Evolutionary conservation across 2,888 invertebrate genomes (phyloP), one percentile per base, ranked within the genome.

Genomic region (Aphidoletes aphidimyza): DNA sequence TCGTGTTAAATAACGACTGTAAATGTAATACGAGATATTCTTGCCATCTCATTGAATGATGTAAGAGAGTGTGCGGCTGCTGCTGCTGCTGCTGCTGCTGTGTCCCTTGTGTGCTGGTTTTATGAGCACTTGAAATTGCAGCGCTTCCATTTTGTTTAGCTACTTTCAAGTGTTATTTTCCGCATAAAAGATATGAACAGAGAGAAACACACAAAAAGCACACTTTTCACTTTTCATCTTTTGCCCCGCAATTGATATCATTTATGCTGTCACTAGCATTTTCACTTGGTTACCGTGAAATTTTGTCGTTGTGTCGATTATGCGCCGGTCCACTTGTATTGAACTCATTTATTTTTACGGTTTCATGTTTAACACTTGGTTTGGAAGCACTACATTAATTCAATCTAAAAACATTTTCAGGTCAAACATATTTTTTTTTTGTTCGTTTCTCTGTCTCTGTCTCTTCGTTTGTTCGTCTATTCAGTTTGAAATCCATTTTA

Each of bases 321-420:
- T n/a, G n/a, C n/a, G n/a, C n/a, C n/a, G n/a, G n/a, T n/a, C 9
- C 81, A 81, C 37, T 81, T 81, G 22, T 37, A 37, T 37, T 81
- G 81, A 81, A 81, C 81, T 81, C 81, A 30, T 81, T 81, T 81
- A 81, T 81, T 81, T 81, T 81, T 81, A 81, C 81, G 81, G 37
- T 81, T 81, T 81, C 81, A 81, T 81, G 36, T 81, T 81, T n/a
- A 81, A 81, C 81, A 81, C 81, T 81, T 81, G 19, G n/a, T n/a
- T n/a, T n/a, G 37, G 81, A 81, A 81, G 81, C 81, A 37, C 37
- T 81, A 81, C 37, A n/a, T n/a, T n/a, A 37, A 81, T 81, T 37
- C 81, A 81, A 81, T 81, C 81, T 81, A 22, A 81, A 37, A n/a
- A n/a, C n/a, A n/a, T 37, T 81, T 81, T 81, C n/a, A 37, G 81